These are phyloP conservation scores for Drosophila infuscata DNA, from an alignment of 2,888 invertebrate species.

Conservation along the genomic window DNA sequence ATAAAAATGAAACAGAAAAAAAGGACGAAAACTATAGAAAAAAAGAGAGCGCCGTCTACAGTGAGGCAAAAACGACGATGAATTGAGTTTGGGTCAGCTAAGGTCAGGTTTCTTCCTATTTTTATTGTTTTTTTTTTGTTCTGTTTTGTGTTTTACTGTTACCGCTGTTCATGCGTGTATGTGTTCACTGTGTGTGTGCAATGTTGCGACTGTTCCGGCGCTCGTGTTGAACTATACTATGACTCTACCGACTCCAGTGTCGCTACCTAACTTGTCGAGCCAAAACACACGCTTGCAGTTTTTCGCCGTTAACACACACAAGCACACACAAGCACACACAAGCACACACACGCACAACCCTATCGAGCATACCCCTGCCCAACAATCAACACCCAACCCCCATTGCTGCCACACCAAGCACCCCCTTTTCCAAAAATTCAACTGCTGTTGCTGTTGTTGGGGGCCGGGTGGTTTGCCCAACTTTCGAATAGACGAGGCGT, in stretches of 20 bases:
- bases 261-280: constrained; percentile 37
- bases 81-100: constrained; percentile 27
- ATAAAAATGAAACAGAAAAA: constrained; percentile 29
- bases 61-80: constrained; percentile 12
- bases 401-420: constrained; percentile 11
- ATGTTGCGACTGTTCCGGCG: constrained; percentile 68
- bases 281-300: constrained; percentile 65
- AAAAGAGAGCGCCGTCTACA: background rate
- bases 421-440: constrained; percentile 19
- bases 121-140: background rate
- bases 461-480: constrained; percentile 42
- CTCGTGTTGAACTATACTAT: constrained; percentile 68
- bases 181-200: constrained; percentile 23
- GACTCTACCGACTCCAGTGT: constrained; percentile 25
- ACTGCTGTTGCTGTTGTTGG: constrained; percentile 6
- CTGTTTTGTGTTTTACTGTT: constrained; percentile 19
- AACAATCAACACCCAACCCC: background rate
- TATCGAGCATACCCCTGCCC: constrained; percentile 1
- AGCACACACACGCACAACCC: background rate
- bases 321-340: background rate
- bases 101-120: constrained; percentile 40
- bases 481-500: constrained; percentile 30
- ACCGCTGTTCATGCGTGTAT: constrained; percentile 4
- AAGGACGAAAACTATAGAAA: constrained; percentile 5
- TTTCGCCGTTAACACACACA: constrained; percentile 45